phyloP scores from a whole-genome alignment of 2,113 vertebrate species.

The Cyanocitta stelleri region DNA sequence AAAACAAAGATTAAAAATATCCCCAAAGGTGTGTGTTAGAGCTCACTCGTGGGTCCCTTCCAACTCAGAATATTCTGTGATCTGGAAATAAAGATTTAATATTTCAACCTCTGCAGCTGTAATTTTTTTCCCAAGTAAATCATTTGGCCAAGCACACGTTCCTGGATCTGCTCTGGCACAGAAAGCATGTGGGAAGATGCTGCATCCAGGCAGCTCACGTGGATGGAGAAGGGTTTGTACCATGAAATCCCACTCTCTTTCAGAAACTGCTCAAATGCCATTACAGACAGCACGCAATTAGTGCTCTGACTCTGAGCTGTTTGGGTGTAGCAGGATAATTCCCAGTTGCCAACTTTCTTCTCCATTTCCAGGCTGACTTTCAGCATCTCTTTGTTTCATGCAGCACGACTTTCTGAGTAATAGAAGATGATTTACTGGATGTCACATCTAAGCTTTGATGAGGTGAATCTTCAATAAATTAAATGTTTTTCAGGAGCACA shows the following conservation, averaged over 20 bases:
- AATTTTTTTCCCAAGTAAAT: background rate
- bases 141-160: background rate
- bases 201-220: background rate
- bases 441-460: background rate
- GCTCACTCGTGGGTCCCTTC: background rate
- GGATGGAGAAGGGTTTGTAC: background rate
- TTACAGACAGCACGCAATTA: background rate
- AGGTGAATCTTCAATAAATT: conserved; percentile 30
- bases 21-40: background rate
- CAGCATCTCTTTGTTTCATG: conserved; percentile 9
- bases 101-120: background rate
- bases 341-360: conserved; percentile 17
- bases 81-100: background rate
- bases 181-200: background rate
- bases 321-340: background rate
- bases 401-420: conserved; percentile 26
- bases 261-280: background rate
- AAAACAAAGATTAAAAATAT: background rate
- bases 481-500: background rate
- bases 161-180: background rate
- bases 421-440: conserved; percentile 25
- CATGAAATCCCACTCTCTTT: background rate
- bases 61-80: background rate
- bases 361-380: conserved; percentile 31
- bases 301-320: background rate